Base-by-base conservation (phyloP, 2,113 vertebrate genomes). In the Semnopithecus entellus region DNA sequence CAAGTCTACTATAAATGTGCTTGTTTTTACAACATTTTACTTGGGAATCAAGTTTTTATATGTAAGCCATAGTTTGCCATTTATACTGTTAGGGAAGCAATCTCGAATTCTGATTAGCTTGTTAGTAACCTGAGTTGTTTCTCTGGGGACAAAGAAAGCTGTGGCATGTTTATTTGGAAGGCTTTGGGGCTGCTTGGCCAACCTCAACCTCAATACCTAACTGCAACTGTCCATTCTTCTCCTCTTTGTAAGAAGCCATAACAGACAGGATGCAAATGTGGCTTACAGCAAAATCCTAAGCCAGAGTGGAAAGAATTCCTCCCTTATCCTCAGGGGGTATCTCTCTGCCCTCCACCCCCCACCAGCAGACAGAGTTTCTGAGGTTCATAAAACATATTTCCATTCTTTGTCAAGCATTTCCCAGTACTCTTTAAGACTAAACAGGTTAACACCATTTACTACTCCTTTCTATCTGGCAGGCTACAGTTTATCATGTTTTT, bases 401-500 rank as follows among this genome's bases (percentile, higher is more conserved):
- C 52, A 66, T 64, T 96, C 78, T 82, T 40, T 75, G 22, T 52
- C 55, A 73, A 55, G 32, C 81, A 88, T 83, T 92, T 76, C 55
- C 43, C 66, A 38, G 40, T 18, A 81, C 20, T 89, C 90, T 61
- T 61, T 66, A 66, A 95, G 81, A 6, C 66, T 87, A 73, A 83
- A 84, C 23, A 96, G 50, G 72, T 92, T 95, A 70, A 88, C 0
- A n/a, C 81, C 43, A 90, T 75, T 96, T 88, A 38, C 45, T 88
- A 38, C 45, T 94, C 73, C 48, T 87, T 97, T 87, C 83, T 76
- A 20, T 70, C 70, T 90, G 48, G 72, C 23, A 96, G n/a, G 18
- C 30, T 80, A 72, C 3, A 90, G 83, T 81, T 92, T 55, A 89
- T 48, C 78, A 38, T 85, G 96, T 82, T 91, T 94, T 85, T n/a